These are phyloP conservation scores for Sycobia sp. DNA, from an alignment of 1,140 invertebrate genomes.

Conservation along the genomic window DNA sequence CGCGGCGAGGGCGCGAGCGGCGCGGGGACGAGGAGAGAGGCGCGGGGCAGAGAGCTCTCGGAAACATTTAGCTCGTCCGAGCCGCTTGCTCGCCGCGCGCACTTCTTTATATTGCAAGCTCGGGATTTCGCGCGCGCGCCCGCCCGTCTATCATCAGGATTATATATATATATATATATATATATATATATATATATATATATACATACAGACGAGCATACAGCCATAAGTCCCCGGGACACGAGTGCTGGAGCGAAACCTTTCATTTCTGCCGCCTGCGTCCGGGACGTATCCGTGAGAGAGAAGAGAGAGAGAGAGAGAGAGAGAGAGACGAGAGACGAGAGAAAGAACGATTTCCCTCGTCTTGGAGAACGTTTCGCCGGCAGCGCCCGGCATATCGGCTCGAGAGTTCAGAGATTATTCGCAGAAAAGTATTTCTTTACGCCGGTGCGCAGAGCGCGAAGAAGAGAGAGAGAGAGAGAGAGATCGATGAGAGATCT, in stretches of 20 bases:
- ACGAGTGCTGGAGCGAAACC: slow-evolving; percentile 10
- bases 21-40: slow-evolving; percentile 13
- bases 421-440: slow-evolving; percentile 31
- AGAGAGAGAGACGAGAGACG: not conserved
- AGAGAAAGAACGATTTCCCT: too few relatives aligned
- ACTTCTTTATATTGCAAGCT: slow-evolving; percentile 29
- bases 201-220: too few relatives aligned
- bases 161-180: too few relatives aligned
- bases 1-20: not conserved
- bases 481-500: too few relatives aligned
- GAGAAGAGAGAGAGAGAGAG: not conserved
- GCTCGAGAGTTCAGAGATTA: slow-evolving; percentile 2
- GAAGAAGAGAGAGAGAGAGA: too few relatives aligned
- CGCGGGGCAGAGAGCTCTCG: slow-evolving; percentile 29
- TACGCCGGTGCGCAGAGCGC: not conserved
- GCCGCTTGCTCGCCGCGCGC: too few relatives aligned
- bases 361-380: too few relatives aligned
- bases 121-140: not conserved
- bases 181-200: too few relatives aligned
- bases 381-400: not conserved
- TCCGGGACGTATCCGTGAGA: not conserved
- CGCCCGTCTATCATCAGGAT: too few relatives aligned
- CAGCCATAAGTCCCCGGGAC: not conserved
- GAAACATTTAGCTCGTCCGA: slow-evolving; percentile 32
- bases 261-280: slow-evolving; percentile 28